phyloP scores from a whole-genome alignment of 37 sponge, comb jelly and placozoan species.

The Beroe forskalii region DNA sequence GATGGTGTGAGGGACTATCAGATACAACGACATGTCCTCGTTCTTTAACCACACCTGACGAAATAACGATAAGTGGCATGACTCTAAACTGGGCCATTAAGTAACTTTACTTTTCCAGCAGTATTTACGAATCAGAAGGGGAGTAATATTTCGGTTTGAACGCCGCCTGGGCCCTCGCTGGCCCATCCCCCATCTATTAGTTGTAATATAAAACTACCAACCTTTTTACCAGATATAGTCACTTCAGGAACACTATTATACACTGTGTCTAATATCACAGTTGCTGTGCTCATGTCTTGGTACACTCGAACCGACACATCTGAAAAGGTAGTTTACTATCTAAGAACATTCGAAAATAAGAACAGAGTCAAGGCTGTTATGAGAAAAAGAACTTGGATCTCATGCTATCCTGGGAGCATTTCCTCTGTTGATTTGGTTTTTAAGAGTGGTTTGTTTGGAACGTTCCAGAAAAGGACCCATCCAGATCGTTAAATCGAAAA shows the following conservation, averaged over 20 bases:
- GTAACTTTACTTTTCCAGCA: too few species aligned
- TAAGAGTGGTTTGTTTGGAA: too few species aligned
- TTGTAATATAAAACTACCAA: not conserved
- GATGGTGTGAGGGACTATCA: slow-evolving; percentile 4
- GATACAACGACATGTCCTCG: slow-evolving; percentile 16
- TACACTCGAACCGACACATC: not conserved
- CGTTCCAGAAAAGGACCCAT: too few species aligned
- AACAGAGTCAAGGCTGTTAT: not conserved
- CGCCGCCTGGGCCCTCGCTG: too few species aligned
- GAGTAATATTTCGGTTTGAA: too few species aligned
- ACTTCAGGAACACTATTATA: slow-evolving; percentile 33
- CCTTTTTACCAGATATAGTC: slow-evolving; percentile 13
- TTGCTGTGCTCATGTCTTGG: slow-evolving; percentile 28
- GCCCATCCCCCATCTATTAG: too few species aligned
- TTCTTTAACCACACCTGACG: slow-evolving; percentile 25
- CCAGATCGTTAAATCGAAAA: too few species aligned
- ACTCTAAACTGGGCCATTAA: too few species aligned
- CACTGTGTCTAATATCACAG: not conserved
- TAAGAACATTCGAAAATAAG: not conserved
- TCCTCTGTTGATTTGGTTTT: too few species aligned
- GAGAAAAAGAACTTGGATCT: not conserved
- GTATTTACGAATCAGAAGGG: too few species aligned
- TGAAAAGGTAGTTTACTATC: slow-evolving; percentile 3
- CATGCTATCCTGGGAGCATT: not conserved
- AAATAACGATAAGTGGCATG: too few species aligned